A percentile compares a stretch with the other conserved stretches of the same genome.
Evolutionary conservation across 2,797 vertebrate genomes (phyloP).

Genomic region (Anabas testudineus): DNA sequence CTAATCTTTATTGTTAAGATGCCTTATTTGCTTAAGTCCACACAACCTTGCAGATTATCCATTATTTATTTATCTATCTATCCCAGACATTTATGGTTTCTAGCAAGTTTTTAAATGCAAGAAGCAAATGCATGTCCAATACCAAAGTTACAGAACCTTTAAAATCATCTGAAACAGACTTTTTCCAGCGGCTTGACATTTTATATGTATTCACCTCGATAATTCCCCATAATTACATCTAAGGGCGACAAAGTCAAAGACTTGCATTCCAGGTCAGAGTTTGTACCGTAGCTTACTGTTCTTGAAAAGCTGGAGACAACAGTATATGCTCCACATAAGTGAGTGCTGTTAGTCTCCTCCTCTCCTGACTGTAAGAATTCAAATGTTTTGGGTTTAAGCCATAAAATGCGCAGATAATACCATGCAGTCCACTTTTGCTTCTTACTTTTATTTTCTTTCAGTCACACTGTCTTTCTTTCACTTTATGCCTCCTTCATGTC

Average conservation of each 20-base stretch:
- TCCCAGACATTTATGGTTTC: background rate
- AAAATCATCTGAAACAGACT: background rate
- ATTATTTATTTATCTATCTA: constrained; percentile 7
- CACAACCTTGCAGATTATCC: background rate
- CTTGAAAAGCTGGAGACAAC: constrained; percentile 24
- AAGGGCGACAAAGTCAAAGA: background rate
- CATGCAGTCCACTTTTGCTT: constrained; percentile 33
- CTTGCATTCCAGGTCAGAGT: background rate
- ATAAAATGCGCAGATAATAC: constrained; percentile 58
- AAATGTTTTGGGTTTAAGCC: constrained; percentile 60
- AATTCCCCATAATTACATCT: constrained; percentile 1
- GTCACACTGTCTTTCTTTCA: background rate
- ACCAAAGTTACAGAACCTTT: constrained; percentile 10
- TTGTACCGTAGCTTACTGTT: constrained; percentile 4
- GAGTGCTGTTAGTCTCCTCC: constrained; percentile 47
- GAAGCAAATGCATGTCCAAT: background rate
- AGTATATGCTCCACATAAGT: constrained; percentile 14
- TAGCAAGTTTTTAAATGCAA: too few relatives aligned
- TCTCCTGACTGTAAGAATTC: constrained; percentile 66
- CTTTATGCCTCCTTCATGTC: constrained; percentile 31
- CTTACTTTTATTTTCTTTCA: constrained; percentile 5
- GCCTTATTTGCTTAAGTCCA: background rate
- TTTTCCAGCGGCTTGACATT: constrained; percentile 1
- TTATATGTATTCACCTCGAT: background rate
- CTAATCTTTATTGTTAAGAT: background rate